Evolutionary conservation across 1,140 invertebrate genomes (phyloP), one percentile per base, ranked within the genome.

Genomic region (Euwallacea similis): DNA sequence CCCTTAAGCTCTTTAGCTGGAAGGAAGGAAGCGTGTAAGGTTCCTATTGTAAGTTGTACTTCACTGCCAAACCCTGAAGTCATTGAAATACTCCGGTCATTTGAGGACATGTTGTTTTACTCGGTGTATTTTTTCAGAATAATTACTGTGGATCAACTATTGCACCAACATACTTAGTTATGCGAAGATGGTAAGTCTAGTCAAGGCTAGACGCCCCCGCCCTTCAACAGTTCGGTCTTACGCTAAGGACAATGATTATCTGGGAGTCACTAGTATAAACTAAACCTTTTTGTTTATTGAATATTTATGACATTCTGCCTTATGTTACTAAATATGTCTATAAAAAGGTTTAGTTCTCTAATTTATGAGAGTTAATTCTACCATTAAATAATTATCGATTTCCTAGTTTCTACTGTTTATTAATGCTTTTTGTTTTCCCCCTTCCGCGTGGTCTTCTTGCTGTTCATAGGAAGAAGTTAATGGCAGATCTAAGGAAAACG

Each of bases 401-500:
- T 59, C 56, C 11, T 15, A 15, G 56, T 53, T 58, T 62, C 10
- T 65, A 47, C 42, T 43, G 71, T 69, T 77, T 73, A 81, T 79
- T 82, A 82, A 82, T 82, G 77, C 78, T 58, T 66, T 80, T 71
- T 73, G 80, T 78, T 81, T 82, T 81, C 80, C 67, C 47, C 61
- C 9, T 75, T 76, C 77, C 77, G 77, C 75, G 69, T 73, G 76
- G 75, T 82, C 84, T 85, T 86, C 84, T 85, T 86, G 86, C 85
- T 87, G 85, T 87, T 87, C 85, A 83, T 86, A 87, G 86, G 86
- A 87, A 80, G 86, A 86, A 80, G 82, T 82, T 79, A 84, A 85
- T 82, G 85, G 85, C 75, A 85, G 84, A 79, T 76, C 81, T 71
- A 87, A 83, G 80, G 86, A 87, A 79, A 87, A 87, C 84, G 86